phyloP scores from a whole-genome alignment of 1,140 invertebrate genomes.

The Antheraea pernyi region DNA sequence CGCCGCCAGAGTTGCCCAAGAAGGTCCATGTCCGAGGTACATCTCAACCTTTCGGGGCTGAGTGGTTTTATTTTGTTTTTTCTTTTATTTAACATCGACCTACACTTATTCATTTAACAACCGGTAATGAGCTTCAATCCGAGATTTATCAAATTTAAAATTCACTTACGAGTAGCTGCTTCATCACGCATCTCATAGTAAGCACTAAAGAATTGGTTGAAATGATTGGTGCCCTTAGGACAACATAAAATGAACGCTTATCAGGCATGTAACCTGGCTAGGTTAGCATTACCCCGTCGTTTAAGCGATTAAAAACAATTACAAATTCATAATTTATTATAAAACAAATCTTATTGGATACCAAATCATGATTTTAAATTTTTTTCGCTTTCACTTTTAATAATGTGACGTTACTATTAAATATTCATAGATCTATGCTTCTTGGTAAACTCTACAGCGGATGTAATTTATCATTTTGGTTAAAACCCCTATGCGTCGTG shows the following conservation, averaged over 20 bases:
- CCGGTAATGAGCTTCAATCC: slow-evolving; percentile 63
- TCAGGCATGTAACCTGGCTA: slow-evolving; percentile 61
- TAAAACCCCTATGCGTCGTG: slow-evolving; percentile 59
- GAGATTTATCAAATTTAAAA: slow-evolving; percentile 49
- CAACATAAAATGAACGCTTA: slow-evolving; percentile 46
- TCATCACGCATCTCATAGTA: slow-evolving; percentile 71
- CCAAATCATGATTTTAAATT: slow-evolving; percentile 11
- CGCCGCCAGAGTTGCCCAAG: slow-evolving; percentile 97
- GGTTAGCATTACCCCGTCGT: slow-evolving; percentile 30
- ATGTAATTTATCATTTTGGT: slow-evolving; percentile 64
- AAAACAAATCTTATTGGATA: slow-evolving; percentile 13
- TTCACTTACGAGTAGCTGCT: slow-evolving; percentile 66
- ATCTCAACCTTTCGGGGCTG: slow-evolving; percentile 66
- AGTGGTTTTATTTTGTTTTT: slow-evolving; percentile 65
- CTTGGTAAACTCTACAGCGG: slow-evolving; percentile 78
- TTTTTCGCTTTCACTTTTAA: slow-evolving; percentile 50
- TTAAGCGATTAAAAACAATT: slow-evolving; percentile 31
- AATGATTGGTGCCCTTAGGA: slow-evolving; percentile 35
- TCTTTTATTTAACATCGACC: slow-evolving; percentile 58
- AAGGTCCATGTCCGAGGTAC: slow-evolving; percentile 97
- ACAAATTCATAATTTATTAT: slow-evolving; percentile 20
- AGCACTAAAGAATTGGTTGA: slow-evolving; percentile 43
- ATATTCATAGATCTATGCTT: slow-evolving; percentile 66
- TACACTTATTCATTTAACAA: slow-evolving; percentile 54
- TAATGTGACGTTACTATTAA: slow-evolving; percentile 29